Evolutionary conservation across 2,888 invertebrate genomes (phyloP).

Genomic region (Phengaris arion): DNA sequence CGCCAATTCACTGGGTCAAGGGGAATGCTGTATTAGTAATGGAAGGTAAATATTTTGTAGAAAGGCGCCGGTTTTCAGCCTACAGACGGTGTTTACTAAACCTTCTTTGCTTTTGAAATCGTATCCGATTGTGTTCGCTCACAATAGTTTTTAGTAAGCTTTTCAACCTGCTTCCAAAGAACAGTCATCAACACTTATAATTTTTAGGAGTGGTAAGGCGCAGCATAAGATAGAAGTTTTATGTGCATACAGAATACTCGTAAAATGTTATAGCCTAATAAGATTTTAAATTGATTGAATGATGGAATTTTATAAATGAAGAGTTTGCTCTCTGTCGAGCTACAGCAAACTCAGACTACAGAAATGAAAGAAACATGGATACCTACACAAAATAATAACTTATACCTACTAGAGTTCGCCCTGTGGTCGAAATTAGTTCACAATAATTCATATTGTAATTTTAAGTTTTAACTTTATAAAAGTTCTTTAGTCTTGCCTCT

Average conservation of each 20-base stretch:
- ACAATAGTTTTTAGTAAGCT: constrained; percentile 2
- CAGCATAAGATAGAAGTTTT: background rate
- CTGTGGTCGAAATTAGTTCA: too few relatives aligned
- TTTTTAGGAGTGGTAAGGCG: background rate
- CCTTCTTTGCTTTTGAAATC: background rate
- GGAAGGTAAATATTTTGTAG: constrained; percentile 25
- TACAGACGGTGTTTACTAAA: background rate
- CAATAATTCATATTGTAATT: too few relatives aligned
- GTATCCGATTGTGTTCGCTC: background rate
- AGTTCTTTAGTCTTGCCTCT: too few relatives aligned
- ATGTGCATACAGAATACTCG: background rate
- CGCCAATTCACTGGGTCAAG: constrained; percentile 22
- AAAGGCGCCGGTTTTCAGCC: background rate
- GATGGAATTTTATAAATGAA: background rate
- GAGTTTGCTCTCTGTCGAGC: background rate
- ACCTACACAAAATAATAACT: too few relatives aligned
- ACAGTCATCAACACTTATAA: background rate
- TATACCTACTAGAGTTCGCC: too few relatives aligned
- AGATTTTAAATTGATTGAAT: too few relatives aligned
- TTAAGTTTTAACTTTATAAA: too few relatives aligned
- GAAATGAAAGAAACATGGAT: background rate
- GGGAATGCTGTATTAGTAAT: constrained; percentile 15
- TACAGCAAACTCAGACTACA: background rate
- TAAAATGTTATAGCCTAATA: background rate
- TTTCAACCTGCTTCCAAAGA: background rate